Percentiles rank a stretch among this genome's conserved stretches.
Conservation (phyloP, 2,113 vertebrate species). For the Nycticorax nycticorax region DNA sequence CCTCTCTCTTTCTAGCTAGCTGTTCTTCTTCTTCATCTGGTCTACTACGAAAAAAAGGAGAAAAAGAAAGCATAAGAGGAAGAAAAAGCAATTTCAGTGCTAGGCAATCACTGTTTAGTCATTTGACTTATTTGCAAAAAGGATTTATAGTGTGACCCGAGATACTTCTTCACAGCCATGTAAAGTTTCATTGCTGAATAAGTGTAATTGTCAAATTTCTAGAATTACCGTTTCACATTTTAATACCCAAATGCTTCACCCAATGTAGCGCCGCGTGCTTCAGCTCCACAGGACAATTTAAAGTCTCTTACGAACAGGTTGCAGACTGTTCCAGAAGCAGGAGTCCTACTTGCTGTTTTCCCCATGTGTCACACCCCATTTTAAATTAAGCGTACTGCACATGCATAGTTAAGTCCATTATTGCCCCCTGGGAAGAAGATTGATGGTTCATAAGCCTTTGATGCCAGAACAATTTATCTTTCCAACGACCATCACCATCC, state of each 20-base stretch:
- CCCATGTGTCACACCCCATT: neutral
- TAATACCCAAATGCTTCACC: neutral
- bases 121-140: neutral
- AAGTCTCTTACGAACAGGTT: neutral
- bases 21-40: constrained; percentile 61
- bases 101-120: neutral
- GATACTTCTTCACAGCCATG: neutral
- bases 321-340: neutral
- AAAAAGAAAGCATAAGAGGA: neutral
- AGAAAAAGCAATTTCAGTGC: neutral
- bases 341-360: neutral
- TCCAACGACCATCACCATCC: neutral
- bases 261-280: neutral
- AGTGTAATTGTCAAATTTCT: neutral
- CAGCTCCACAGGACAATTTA: neutral
- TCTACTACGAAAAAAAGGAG: constrained; percentile 18
- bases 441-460: neutral
- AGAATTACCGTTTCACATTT: neutral
- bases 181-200: neutral
- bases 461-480: constrained; percentile 26
- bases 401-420: neutral
- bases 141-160: neutral
- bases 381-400: neutral
- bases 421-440: neutral
- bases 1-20: constrained; percentile 65